Evolutionary conservation across 2,888 invertebrate genomes (phyloP).

Genomic region (Kryphioiulus occultus): DNA sequence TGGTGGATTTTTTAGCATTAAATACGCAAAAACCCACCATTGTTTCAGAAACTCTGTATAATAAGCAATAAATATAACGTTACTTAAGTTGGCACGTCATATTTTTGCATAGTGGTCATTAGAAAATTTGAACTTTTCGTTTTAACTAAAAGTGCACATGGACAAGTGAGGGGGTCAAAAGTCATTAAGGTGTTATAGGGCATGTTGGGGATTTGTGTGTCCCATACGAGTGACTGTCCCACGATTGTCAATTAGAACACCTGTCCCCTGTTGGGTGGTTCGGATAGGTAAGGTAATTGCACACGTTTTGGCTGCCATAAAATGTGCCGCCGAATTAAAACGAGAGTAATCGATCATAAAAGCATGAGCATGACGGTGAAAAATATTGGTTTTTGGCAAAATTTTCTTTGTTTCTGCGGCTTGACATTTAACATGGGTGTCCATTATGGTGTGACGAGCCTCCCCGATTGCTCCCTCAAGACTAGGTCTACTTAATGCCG

Average conservation of each 20-base stretch:
- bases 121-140: too few species aligned
- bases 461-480: not conserved
- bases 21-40: too few species aligned
- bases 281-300: conserved; percentile 1
- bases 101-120: too few species aligned
- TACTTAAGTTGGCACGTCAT: too few species aligned
- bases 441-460: not conserved
- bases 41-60: too few species aligned
- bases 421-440: conserved; percentile 20
- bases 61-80: too few species aligned
- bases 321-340: conserved; percentile 24
- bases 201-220: not conserved
- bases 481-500: not conserved
- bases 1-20: too few species aligned
- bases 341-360: conserved; percentile 26
- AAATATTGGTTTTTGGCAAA: conserved; percentile 25
- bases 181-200: not conserved
- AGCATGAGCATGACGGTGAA: conserved; percentile 31
- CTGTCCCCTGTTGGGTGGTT: not conserved
- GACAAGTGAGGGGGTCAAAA: not conserved
- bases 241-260: not conserved
- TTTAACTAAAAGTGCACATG: too few species aligned
- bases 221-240: not conserved
- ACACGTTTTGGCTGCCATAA: not conserved
- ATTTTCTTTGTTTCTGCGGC: conserved; percentile 26